Base-by-base conservation (phyloP, 2,113 vertebrate species). In the Leptobrachium leishanense region DNA sequence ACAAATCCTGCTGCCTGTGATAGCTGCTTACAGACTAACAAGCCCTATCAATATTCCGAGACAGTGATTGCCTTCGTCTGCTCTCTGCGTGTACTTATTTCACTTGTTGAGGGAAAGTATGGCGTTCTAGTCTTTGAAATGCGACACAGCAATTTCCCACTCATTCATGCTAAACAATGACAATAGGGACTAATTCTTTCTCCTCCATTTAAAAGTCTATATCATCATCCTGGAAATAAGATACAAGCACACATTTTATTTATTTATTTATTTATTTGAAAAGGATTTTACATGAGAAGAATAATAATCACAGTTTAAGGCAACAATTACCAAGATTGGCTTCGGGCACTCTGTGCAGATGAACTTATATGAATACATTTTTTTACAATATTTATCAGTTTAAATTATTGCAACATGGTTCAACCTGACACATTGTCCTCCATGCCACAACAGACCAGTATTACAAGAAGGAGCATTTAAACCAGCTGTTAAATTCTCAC, bases 141-240 rank as follows among this genome's bases (percentile, higher is more conserved):
- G 42, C 67, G 43, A 68, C 15, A 68, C 67, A 68, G 67, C 42
- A 68, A 68, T 68, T 68, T 43, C 44, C 42, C 67, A 43, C 67
- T 68, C 5, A 15, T 68, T 68, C 67, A 68, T 43, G 41, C 41
- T 68, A 68, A 68, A 68, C 42, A n/a, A n/a, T 44, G 67, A 68
- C 67, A 44, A 82, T 67, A 11, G 42, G 55, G 75, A 69, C 20
- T 67, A 20, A 20, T 11, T 83, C 79, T 13, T 57, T 2, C 2
- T 0, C 6, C 10, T 53, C 41, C 74, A 5, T 31, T 67, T 41
- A 84, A 81, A 82, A 3, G 1, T 57, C 5, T 57, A 15, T 57
- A 57, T 57, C 55, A 57, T 57, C 55, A 57, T 11, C 6, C 3
- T 13, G 11, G 5, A n/a, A n/a, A 3, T 15, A 41, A 5, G 41